A percentile compares a stretch with the other conserved stretches of the same genome.
Evolutionary conservation across 2,888 invertebrate species (phyloP).

Genomic region (Melitaea athalia): DNA sequence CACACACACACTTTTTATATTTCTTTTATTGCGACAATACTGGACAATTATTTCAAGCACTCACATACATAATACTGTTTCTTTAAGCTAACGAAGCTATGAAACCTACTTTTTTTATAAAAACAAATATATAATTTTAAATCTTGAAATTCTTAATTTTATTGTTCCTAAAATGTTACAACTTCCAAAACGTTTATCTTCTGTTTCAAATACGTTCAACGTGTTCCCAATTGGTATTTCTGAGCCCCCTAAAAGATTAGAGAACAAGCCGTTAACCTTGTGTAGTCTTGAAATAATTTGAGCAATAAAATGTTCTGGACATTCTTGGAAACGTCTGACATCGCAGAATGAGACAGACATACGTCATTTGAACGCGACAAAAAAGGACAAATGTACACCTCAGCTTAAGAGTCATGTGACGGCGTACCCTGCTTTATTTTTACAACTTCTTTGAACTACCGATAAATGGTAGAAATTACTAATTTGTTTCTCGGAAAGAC

Average conservation of each 20-base stretch:
- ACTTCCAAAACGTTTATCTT: no score
- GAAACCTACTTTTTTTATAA: no score
- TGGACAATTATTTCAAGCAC: background rate
- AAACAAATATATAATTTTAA: no score
- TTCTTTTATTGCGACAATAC: background rate
- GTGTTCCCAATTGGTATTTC: constrained; percentile 9
- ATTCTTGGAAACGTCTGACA: constrained; percentile 25
- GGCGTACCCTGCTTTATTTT: constrained; percentile 50
- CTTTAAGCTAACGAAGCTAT: no score
- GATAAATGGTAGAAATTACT: constrained; percentile 27
- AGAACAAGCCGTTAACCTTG: constrained; percentile 13
- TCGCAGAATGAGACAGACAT: constrained; percentile 27
- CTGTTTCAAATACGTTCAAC: no score
- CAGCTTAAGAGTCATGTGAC: constrained; percentile 47
- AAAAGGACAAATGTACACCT: constrained; percentile 37
- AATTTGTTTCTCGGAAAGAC: constrained; percentile 28
- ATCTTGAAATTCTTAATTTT: no score
- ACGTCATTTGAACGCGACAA: constrained; percentile 20
- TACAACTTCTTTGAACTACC: constrained; percentile 57
- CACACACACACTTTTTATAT: background rate
- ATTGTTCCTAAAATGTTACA: no score
- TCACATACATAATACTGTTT: no score
- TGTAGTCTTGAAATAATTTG: constrained; percentile 16
- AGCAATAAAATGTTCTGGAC: constrained; percentile 24
- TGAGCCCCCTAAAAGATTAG: constrained; percentile 16